Conservation (phyloP, 2,888 invertebrate species). For the Lycocerus yunnanus region DNA sequence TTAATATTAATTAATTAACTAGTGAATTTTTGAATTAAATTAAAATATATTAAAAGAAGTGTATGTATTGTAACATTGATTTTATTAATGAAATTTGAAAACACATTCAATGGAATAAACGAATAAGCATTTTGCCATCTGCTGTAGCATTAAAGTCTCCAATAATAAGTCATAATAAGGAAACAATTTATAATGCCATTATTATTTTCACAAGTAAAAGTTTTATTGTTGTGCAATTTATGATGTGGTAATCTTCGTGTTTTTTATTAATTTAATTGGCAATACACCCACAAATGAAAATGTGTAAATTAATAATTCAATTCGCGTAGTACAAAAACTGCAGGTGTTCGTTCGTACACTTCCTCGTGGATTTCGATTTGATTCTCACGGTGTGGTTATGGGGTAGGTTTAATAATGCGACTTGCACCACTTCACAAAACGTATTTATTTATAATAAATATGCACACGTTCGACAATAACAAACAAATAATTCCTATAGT, state of each 20-base stretch:
- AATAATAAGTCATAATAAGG: neutral
- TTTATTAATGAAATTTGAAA: neutral
- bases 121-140: neutral
- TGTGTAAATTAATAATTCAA: slow-evolving; percentile 17
- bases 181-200: neutral
- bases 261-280: slow-evolving; percentile 1
- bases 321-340: slow-evolving; percentile 6
- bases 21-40: neutral
- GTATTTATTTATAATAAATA: neutral
- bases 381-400: neutral
- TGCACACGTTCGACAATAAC: neutral
- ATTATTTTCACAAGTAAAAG: neutral
- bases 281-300: neutral
- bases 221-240: neutral
- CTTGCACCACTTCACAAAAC: neutral
- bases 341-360: slow-evolving; percentile 23
- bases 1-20: neutral
- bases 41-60: neutral
- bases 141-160: neutral
- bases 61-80: neutral
- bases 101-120: neutral
- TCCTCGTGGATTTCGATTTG: slow-evolving; percentile 7
- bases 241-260: neutral
- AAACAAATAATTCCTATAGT: neutral
- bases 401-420: neutral